These are phyloP conservation scores for Falco biarmicus DNA, from an alignment of 2,797 vertebrate species.

Conservation along the genomic window DNA sequence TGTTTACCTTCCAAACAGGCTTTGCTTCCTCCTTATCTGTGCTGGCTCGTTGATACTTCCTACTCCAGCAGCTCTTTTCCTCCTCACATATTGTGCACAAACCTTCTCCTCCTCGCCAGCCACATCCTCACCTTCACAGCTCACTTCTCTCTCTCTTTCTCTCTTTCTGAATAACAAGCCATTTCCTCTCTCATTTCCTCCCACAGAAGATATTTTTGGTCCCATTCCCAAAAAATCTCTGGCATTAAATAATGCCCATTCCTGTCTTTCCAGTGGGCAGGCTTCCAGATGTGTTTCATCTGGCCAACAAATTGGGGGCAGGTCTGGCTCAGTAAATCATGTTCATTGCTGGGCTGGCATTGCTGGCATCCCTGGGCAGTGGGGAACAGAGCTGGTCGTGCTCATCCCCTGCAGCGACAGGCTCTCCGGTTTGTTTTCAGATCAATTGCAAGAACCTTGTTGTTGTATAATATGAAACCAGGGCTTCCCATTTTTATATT, in stretches of 20 bases:
- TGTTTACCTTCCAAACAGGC: slow-evolving; percentile 65
- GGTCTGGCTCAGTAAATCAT: slow-evolving; percentile 38
- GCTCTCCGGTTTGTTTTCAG: slow-evolving; percentile 18
- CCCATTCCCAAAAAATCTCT: slow-evolving; percentile 82
- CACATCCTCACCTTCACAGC: slow-evolving; percentile 75
- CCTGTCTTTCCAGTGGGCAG: slow-evolving; percentile 76
- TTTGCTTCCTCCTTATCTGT: slow-evolving; percentile 69
- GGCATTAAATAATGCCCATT: slow-evolving; percentile 77
- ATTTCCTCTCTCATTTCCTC: slow-evolving; percentile 83
- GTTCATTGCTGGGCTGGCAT: background rate
- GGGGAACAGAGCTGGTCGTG: background rate
- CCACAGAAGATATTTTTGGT: slow-evolving; percentile 87
- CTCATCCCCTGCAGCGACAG: background rate
- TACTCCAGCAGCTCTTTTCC: slow-evolving; percentile 25
- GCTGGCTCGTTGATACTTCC: slow-evolving; percentile 54
- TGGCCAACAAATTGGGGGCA: slow-evolving; percentile 14
- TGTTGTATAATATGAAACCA: slow-evolving; percentile 27
- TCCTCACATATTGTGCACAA: background rate
- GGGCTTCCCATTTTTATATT: slow-evolving; percentile 10
- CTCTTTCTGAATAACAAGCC: slow-evolving; percentile 77
- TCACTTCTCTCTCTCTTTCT: slow-evolving; percentile 72
- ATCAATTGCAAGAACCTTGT: slow-evolving; percentile 27
- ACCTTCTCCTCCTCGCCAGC: background rate
- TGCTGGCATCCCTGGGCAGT: background rate
- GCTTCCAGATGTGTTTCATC: slow-evolving; percentile 75